Base-by-base conservation (phyloP, 1,140 invertebrate species). In the Pantala flavescens region DNA sequence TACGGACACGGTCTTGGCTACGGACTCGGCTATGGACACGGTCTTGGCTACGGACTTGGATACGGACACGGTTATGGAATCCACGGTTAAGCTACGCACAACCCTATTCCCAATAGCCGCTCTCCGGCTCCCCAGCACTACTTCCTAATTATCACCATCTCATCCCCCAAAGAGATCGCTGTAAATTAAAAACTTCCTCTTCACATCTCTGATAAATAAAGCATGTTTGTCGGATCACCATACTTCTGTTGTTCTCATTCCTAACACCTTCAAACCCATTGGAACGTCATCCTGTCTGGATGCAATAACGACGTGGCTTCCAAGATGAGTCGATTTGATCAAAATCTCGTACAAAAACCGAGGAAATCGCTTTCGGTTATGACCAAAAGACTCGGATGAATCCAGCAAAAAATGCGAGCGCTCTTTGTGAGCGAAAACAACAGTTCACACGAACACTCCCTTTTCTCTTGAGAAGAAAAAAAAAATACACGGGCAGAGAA, bases 151-250 rank as follows among this genome's bases (percentile, higher is more conserved):
- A 63, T 63, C n/a, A 16, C 49, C 49, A 63, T 14, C 49, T 63
- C 49, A 63, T 63, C n/a, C 49, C 49, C 12, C n/a, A 63, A 63
- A 63, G n/a, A 19, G 49, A 63, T 21, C n/a, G 49, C 49, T 63
- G 49, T 63, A 63, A 63, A 63, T 19, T 63, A 63, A 63, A 63
- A 63, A 36, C 28, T 36, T 63, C 49, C 49, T 19, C 12, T 21
- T 19, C 49, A 3, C 49, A 63, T 63, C 49, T 63, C 49, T 63
- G 49, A 63, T 63, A 63, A 63, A 63, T 63, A 63, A 63, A 63
- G 49, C 49, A 63, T 63, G 49, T 63, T 63, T 63, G 49, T 63
- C 49, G 49, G 49, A 63, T 63, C 49, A 63, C 49, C 49, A 63
- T 63, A 63, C 49, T 63, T 63, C n/a, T 3, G 16, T 63, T 63